Evolutionary conservation across 2,113 vertebrate genomes (phyloP), one percentile per base, ranked within the genome.

Genomic region (Amphiprion percula): DNA sequence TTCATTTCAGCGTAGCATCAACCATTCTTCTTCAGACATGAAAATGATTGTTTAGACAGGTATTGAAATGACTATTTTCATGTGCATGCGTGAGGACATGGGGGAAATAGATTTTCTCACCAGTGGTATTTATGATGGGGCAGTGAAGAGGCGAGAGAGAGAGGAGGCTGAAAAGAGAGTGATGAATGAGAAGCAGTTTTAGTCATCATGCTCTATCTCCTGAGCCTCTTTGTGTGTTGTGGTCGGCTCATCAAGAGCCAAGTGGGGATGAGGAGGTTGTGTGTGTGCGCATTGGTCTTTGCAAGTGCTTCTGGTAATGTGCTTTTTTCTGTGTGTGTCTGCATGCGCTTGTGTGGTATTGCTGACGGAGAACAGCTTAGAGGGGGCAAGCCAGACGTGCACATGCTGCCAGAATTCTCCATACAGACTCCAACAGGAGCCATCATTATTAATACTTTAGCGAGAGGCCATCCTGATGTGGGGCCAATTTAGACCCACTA

Each of bases 371-470:
- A 95, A 93, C 92, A 91, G 92, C 90, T 92, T 90, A 91, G 80
- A 86, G 52, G 58, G 79, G 85, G 70, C 82, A 72, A 80, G 74
- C 90, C 92, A 93, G 92, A 92, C 88, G 26, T 74, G 74, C 73
- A 61, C 65, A 79, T 62, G 80, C 87, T 93, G 93, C 93, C 94
- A 95, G 88, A 79, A 87, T 92, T 63, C 83, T 77, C 78, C 84
- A 59, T 85, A 71, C 74, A 66, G 56, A 85, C 80, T 90, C 89
- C 86, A 89, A 89, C 87, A 90, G 89, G 89, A 92, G 89, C 82
- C 75, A 73, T 93, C 89, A 85, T 93, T 93, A 94, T 94, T 94
- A 93, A 92, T 94, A 87, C 91, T 85, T 78, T 90, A 88, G 90
- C 70, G 67, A 84, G 88, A 90, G 91, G 88, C 89, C 86, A 91